Base-by-base conservation (phyloP, 1,140 invertebrate genomes). In the Parasteatoda tepidariorum region DNA sequence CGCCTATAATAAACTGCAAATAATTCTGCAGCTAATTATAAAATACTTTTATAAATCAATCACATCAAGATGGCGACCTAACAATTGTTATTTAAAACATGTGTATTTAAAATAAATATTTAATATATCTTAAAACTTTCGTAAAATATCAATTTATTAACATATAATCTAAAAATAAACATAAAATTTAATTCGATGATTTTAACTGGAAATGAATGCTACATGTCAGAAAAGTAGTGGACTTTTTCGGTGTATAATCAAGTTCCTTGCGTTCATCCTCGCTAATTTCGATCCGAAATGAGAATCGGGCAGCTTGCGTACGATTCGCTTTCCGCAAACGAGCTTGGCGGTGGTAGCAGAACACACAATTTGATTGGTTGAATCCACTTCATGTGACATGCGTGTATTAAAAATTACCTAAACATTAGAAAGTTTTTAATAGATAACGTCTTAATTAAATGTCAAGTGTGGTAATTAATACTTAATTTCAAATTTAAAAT, bases 241-340 rank as follows among this genome's bases (percentile, higher is more conserved):
- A 61, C 41, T 62, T 62, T 75, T 41, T 38, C 13, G n/a, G 24
- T 28, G 22, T 34, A 18, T 61, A 57, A 61, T 30, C 13, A 61
- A 71, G 31, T 15, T 33, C 71, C 71, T 55, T n/a, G 38, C 28
- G 66, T 71, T 82, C 22, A 48, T 38, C 15, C 67, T 64, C 66
- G 66, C 78, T 82, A 82, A 82, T 82, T 82, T 82, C 78, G 78
- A 82, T 82, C 66, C 66, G 66, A 82, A 82, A 78, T 59, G 68
- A 31, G 66, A 71, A 64, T 59, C 41, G 75, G 64, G 57, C 66
- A 82, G 78, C 78, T 82, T 71, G 78, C 78, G 78, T 82, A 82
- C 78, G 78, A 82, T 82, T 82, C 78, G 78, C 78, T 82, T 82
- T 71, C 78, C 67, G 78, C 78, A 71, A 82, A 82, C 78, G 78